Evolutionary conservation across 2,113 vertebrate species (phyloP), one percentile per base, ranked within the genome.

Genomic region (Gasterosteus nipponicus): DNA sequence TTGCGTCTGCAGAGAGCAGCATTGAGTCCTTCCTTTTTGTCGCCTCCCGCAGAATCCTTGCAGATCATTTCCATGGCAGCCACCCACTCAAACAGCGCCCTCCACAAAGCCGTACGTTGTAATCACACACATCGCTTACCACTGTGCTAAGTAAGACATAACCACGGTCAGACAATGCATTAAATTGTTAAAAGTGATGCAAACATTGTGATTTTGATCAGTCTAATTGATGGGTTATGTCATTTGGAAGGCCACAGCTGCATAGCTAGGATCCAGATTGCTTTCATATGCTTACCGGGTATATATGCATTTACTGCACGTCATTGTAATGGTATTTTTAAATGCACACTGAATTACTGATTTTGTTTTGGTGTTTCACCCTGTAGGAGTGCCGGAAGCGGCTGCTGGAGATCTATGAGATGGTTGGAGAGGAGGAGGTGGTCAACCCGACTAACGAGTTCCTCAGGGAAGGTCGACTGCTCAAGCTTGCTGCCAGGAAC

Each of bases 391-490:
- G 94, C 57, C 89, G 97, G 67, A 98, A 97, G 93, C 96, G 96
- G 80, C 91, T 98, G 39, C 75, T 98, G 88, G 96, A 97, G 86
- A 95, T 99, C 46, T 96, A 97, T 2, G 96, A 98, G 89, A 98
- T 97, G 96, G 88, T 98, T 62, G 97, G 97, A 81, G 97, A 97
- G 87, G 96, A 97, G 77, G 96, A 97, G 77, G 96, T 99, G 12
- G 95, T 98, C 51, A 96, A 98, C 82, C 96, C 97, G 11, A 95
- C 96, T 18, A 99, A 96, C 10, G 96, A 98, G 84, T 94, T 98
- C 62, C 96, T 99, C 81, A 96, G 95, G 85, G 96, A 98, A 68
- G 97, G 97, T 15, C 96, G 96, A 72, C 96, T 99, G 82, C 94
- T 98, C 42, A 98, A 98, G 77, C 95, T 98, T 0, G 96, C 97